phyloP scores from a whole-genome alignment of 2,797 vertebrate species.

The Chromis chromis region DNA sequence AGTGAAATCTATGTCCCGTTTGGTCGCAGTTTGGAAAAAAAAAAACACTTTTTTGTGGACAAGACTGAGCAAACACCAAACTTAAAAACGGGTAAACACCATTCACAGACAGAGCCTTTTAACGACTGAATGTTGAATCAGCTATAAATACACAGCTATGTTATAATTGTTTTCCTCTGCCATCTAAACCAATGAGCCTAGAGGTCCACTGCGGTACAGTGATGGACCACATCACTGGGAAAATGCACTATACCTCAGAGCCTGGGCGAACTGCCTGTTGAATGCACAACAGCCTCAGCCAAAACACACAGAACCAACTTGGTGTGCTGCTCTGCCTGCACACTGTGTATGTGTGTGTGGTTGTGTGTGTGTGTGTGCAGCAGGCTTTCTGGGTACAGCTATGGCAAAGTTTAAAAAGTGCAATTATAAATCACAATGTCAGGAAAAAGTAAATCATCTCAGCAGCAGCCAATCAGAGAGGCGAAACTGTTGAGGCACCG shows the following conservation, averaged over 20 bases:
- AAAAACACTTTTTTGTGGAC: slow-evolving; percentile 61
- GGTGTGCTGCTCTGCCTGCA: slow-evolving; percentile 62
- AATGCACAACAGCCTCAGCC: slow-evolving; percentile 77
- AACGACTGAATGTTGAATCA: slow-evolving; percentile 78
- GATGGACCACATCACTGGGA: slow-evolving; percentile 83
- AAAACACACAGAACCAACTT: slow-evolving; percentile 80
- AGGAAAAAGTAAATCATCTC: slow-evolving; percentile 26
- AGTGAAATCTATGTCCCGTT: slow-evolving; percentile 52
- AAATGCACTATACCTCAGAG: slow-evolving; percentile 78
- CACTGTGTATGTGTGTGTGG: slow-evolving; percentile 31
- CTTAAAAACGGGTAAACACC: slow-evolving; percentile 72
- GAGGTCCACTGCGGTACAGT: slow-evolving; percentile 73
- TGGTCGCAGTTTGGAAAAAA: slow-evolving; percentile 64
- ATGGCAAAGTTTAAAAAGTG: slow-evolving; percentile 54
- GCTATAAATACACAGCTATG: slow-evolving; percentile 80
- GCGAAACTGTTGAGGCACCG: slow-evolving; percentile 24
- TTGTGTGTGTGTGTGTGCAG: slow-evolving; percentile 17
- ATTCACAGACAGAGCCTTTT: slow-evolving; percentile 76
- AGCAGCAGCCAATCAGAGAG: slow-evolving; percentile 23
- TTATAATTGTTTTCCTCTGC: slow-evolving; percentile 83
- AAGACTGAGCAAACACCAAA: slow-evolving; percentile 78
- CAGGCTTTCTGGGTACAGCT: slow-evolving; percentile 53
- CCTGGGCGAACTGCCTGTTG: slow-evolving; percentile 80
- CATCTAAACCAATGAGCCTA: slow-evolving; percentile 78
- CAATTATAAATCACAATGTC: slow-evolving; percentile 58